These are phyloP conservation scores for Hyperoodon ampullatus DNA, from an alignment of 2,113 vertebrate genomes.

Conservation along the genomic window DNA sequence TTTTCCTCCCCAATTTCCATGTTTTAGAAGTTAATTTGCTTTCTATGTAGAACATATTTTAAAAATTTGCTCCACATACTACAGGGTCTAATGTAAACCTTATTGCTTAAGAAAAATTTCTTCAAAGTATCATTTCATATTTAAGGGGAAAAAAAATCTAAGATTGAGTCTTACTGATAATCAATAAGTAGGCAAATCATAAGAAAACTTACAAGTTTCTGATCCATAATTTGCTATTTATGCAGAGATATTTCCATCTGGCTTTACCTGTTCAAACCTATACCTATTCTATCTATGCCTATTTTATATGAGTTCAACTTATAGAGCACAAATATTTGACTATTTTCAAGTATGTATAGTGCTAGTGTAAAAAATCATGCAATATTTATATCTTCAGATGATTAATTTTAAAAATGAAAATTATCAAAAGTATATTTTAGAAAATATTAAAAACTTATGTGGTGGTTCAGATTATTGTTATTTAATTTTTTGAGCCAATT, in stretches of 20 bases:
- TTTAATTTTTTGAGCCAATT: constrained; percentile 30
- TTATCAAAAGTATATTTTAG: background rate
- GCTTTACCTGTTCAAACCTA: background rate
- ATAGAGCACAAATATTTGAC: background rate
- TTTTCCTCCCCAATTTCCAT: background rate
- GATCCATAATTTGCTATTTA: background rate
- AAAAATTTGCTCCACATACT: background rate
- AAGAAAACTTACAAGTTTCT: background rate
- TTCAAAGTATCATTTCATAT: background rate
- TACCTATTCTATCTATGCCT: background rate
- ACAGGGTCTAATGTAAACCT: background rate
- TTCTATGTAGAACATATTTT: background rate
- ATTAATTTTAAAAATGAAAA: constrained; percentile 20
- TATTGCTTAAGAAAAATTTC: constrained; percentile 42
- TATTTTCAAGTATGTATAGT: constrained; percentile 16
- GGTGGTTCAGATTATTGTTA: background rate
- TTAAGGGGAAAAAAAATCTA: background rate
- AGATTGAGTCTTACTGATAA: background rate
- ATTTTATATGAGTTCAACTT: background rate
- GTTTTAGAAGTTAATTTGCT: constrained; percentile 26
- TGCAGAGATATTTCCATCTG: background rate
- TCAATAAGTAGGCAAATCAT: background rate
- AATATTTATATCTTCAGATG: background rate
- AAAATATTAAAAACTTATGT: constrained; percentile 36
- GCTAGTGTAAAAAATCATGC: background rate